phyloP scores from a whole-genome alignment of 64 coral and sea anemone species.

The Montipora foliosa region DNA sequence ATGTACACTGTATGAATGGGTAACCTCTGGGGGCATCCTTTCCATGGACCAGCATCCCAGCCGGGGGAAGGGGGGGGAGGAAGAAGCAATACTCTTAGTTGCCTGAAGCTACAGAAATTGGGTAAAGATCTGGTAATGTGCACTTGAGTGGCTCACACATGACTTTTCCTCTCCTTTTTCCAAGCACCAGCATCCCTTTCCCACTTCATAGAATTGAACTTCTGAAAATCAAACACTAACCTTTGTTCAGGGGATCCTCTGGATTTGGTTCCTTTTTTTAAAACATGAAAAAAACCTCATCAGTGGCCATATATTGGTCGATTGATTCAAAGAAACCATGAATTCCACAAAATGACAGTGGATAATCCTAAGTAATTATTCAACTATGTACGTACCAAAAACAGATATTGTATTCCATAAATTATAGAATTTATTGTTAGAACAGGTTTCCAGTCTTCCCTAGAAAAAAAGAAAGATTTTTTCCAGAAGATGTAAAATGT shows the following conservation, averaged over 20 bases:
- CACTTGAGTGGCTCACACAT: too few species aligned
- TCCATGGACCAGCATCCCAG: too few species aligned
- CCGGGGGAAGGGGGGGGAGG: too few species aligned
- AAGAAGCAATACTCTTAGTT: too few species aligned
- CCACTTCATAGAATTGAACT: not conserved
- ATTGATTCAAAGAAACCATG: not conserved
- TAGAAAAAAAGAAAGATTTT: slow-evolving; percentile 22
- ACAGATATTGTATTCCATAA: slow-evolving; percentile 97
- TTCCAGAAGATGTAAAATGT: not conserved
- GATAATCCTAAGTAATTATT: not conserved
- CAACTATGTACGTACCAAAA: slow-evolving; percentile 72
- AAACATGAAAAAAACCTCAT: not conserved
- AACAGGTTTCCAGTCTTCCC: slow-evolving; percentile 99
- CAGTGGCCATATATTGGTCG: too few species aligned
- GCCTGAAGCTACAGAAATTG: too few species aligned
- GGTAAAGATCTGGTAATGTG: too few species aligned
- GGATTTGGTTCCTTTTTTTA: slow-evolving; percentile 90
- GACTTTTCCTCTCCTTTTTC: too few species aligned
- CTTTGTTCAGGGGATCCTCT: slow-evolving; percentile 97
- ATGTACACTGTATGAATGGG: too few species aligned
- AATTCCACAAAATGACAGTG: not conserved
- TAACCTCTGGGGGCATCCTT: too few species aligned
- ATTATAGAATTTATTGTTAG: slow-evolving; percentile 99
- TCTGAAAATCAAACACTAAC: slow-evolving; percentile 16
- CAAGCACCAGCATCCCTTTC: too few species aligned